Evolutionary conservation across 2,797 vertebrate genomes (phyloP).

Genomic region (Amblyraja radiata): DNA sequence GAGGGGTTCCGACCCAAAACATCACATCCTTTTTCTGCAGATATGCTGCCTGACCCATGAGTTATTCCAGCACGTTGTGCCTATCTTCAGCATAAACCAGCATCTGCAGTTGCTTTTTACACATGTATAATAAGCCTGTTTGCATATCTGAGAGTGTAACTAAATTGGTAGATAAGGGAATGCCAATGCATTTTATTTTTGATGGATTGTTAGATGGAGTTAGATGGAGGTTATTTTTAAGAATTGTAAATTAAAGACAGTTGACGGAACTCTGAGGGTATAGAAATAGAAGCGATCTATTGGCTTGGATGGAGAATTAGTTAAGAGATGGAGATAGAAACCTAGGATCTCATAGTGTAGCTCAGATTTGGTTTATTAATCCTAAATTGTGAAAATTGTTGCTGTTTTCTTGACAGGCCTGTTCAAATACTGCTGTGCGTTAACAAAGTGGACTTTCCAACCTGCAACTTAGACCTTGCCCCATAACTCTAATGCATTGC

Average conservation of each 20-base stretch:
- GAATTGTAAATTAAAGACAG: neutral
- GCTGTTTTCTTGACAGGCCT: slow-evolving; percentile 48
- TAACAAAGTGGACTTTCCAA: slow-evolving; percentile 41
- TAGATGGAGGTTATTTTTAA: too few species aligned
- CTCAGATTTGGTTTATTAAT: neutral
- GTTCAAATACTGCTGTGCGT: slow-evolving; percentile 54
- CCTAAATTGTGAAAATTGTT: neutral
- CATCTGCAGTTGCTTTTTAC: too few species aligned
- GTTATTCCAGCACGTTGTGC: too few species aligned
- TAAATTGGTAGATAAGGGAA: neutral
- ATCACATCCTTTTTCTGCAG: too few species aligned
- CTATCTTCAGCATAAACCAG: too few species aligned
- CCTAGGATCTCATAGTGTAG: neutral
- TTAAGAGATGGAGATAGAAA: neutral
- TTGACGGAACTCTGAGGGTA: neutral
- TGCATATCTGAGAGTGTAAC: neutral
- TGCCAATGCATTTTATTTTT: neutral
- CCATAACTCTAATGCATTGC: neutral
- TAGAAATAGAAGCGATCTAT: neutral
- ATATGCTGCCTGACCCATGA: too few species aligned
- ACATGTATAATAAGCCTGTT: neutral
- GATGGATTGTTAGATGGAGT: too few species aligned
- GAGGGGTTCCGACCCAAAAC: too few species aligned
- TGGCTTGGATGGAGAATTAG: neutral
- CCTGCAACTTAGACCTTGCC: slow-evolving; percentile 42